Conservation (phyloP, 2,888 invertebrate species). For the Chrysotoxum bicinctum region DNA sequence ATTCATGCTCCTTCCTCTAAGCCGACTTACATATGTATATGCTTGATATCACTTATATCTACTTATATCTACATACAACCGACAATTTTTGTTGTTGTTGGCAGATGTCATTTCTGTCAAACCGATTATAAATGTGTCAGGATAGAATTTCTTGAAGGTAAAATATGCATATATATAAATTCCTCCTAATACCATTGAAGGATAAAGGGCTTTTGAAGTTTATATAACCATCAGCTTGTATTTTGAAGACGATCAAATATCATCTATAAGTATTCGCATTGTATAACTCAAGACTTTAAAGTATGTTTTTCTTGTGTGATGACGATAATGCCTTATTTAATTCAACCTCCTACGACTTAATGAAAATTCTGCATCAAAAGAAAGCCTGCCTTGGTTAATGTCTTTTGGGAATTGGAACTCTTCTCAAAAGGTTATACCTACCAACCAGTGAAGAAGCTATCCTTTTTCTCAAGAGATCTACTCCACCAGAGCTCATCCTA, state of each 20-base stretch:
- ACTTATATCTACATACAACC: not conserved
- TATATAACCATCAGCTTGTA: not conserved
- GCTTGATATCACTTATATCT: not conserved
- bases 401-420: constrained; percentile 2
- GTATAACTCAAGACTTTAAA: not conserved
- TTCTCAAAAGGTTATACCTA: not conserved
- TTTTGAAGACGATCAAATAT: not conserved
- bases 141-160: not conserved
- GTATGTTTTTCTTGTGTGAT: not conserved
- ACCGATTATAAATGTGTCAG: constrained; percentile 12
- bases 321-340: not conserved
- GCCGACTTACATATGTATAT: not conserved
- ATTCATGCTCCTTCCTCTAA: not conserved
- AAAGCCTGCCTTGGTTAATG: not conserved
- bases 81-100: not conserved
- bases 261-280: not conserved
- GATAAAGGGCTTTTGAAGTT: constrained; percentile 16
- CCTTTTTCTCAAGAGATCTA: not conserved
- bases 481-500: not conserved
- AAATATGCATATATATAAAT: not conserved
- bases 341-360: not conserved
- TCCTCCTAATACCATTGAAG: constrained; percentile 1
- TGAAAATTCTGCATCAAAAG: not conserved
- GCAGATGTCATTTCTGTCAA: constrained; percentile 10
- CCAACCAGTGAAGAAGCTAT: not conserved